phyloP scores from a whole-genome alignment of 2,113 vertebrate genomes.

The Ameiurus melas region DNA sequence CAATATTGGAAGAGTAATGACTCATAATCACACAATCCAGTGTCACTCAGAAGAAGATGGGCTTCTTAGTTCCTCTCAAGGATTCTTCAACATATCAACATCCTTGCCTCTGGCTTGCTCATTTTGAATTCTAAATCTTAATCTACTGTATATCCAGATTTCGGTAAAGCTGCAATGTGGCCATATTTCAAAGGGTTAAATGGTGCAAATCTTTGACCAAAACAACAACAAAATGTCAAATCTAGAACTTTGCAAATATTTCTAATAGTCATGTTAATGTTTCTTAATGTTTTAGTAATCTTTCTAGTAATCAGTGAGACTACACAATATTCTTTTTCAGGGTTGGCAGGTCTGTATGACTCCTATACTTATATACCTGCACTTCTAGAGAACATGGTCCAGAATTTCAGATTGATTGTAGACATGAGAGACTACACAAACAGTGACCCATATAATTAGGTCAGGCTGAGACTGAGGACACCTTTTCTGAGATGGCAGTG shows the following conservation, averaged over 20 bases:
- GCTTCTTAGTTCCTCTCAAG: not conserved
- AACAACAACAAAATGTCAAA: not conserved
- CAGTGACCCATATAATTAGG: not conserved
- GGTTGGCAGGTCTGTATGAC: not conserved
- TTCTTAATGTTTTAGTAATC: not conserved
- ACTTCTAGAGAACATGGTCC: not conserved
- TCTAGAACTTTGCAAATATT: not conserved
- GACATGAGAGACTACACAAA: not conserved
- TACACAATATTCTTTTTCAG: no score
- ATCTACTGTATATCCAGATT: not conserved
- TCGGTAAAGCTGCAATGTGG: not conserved
- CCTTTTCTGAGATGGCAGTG: not conserved
- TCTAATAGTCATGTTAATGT: not conserved
- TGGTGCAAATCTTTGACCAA: not conserved
- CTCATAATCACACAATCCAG: not conserved
- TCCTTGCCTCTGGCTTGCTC: not conserved
- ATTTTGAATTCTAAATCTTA: not conserved
- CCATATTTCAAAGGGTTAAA: not conserved
- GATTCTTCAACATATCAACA: not conserved
- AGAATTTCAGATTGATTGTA: not conserved
- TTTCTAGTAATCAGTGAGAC: no score
- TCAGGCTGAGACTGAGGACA: not conserved
- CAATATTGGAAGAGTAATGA: not conserved
- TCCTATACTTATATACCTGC: not conserved
- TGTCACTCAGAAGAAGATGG: not conserved